A percentile compares a stretch with the other conserved stretches of the same genome.
Evolutionary conservation across 92 coral and sea anemone species (phyloP).

Genomic region (Virgularia gustaviana): DNA sequence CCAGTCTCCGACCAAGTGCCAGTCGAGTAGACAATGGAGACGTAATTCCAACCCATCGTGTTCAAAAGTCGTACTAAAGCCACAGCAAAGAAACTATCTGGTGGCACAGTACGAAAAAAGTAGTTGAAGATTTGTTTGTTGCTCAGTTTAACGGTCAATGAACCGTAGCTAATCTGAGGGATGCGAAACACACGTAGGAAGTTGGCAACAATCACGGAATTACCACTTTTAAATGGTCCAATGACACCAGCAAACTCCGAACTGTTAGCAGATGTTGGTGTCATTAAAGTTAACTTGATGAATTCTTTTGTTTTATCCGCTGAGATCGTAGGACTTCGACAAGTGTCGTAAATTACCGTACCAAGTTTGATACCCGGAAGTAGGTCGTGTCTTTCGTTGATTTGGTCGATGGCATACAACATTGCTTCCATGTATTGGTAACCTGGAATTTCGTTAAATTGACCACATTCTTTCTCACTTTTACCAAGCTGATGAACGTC

Average conservation of each 20-base stretch:
- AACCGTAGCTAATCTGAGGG: slow-evolving; percentile 53
- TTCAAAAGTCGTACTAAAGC: slow-evolving; percentile 35
- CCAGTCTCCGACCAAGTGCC: slow-evolving; percentile 57
- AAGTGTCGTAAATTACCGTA: slow-evolving; percentile 47
- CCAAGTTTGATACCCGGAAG: slow-evolving; percentile 51
- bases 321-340: slow-evolving; percentile 52
- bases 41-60: slow-evolving; percentile 44
- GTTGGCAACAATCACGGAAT: slow-evolving; percentile 43
- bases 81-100: slow-evolving; percentile 48
- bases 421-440: slow-evolving; percentile 49
- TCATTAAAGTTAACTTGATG: slow-evolving; percentile 19
- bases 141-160: slow-evolving; percentile 47
- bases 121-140: slow-evolving; percentile 48
- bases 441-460: slow-evolving; percentile 30
- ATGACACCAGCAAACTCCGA: slow-evolving; percentile 49
- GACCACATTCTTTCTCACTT: slow-evolving; percentile 39
- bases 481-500: slow-evolving; percentile 39
- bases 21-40: slow-evolving; percentile 49
- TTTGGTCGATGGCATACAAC: slow-evolving; percentile 43
- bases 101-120: slow-evolving; percentile 56
- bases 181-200: slow-evolving; percentile 42
- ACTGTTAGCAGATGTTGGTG: slow-evolving; percentile 12
- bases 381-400: slow-evolving; percentile 35
- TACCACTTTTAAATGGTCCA: slow-evolving; percentile 47
- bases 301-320: slow-evolving; percentile 47